A percentile compares a stretch with the other conserved stretches of the same genome.
phyloP scores from a whole-genome alignment of 2,888 invertebrate genomes.

The Agrypnus murinus region DNA sequence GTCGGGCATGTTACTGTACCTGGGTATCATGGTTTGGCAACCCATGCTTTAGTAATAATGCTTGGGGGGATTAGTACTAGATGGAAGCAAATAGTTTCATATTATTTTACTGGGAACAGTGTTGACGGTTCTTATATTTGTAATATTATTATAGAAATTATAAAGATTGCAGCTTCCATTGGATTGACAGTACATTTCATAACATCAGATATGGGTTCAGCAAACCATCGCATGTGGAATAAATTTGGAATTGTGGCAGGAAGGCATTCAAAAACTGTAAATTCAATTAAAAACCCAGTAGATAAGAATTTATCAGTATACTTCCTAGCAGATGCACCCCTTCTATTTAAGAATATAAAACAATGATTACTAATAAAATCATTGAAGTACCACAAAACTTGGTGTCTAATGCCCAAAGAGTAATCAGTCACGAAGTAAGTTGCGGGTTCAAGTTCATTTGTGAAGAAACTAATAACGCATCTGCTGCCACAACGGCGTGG shows the following conservation, averaged over 20 bases:
- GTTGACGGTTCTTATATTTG: constrained; percentile 54
- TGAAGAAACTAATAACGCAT: too few relatives aligned
- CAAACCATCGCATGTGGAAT: not conserved
- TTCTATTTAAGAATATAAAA: not conserved
- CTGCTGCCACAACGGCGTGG: too few relatives aligned
- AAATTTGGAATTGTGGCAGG: not conserved
- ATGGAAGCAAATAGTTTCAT: constrained; percentile 61
- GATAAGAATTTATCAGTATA: not conserved
- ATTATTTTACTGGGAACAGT: constrained; percentile 58
- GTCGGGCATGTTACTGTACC: not conserved
- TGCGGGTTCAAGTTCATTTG: too few relatives aligned
- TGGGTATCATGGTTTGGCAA: constrained; percentile 47
- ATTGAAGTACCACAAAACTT: too few relatives aligned
- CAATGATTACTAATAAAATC: too few relatives aligned
- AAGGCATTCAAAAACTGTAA: not conserved
- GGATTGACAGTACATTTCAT: too few relatives aligned
- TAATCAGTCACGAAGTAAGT: too few relatives aligned
- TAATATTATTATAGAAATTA: constrained; percentile 51
- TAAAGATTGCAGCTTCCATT: constrained; percentile 42
- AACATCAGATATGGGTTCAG: not conserved
- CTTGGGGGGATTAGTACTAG: constrained; percentile 56
- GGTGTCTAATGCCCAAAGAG: too few relatives aligned
- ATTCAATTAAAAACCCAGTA: not conserved
- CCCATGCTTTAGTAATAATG: constrained; percentile 60
- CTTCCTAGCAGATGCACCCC: not conserved